Conservation (phyloP, 2,113 vertebrate species). For the Boulengeromyrus knoepffleri region DNA sequence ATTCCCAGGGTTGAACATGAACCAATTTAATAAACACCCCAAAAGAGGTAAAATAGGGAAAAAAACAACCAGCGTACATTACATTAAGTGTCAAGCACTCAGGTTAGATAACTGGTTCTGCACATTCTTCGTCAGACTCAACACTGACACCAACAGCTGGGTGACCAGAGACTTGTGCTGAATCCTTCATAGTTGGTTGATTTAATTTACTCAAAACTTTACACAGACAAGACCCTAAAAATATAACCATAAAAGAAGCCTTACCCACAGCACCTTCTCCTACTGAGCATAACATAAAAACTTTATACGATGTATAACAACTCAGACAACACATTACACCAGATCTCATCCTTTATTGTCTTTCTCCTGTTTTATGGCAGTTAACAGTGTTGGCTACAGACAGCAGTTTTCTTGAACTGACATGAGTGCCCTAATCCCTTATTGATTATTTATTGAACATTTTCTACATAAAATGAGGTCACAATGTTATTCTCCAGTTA, state of each 20-base stretch:
- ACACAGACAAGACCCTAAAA: not conserved
- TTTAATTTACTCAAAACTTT: not conserved
- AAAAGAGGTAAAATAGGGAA: not conserved
- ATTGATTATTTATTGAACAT: not conserved
- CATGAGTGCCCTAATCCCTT: not conserved
- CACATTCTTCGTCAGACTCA: not conserved
- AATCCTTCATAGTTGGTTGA: not conserved
- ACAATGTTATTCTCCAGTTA: not conserved
- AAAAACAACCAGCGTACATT: not conserved
- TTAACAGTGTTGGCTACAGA: not conserved
- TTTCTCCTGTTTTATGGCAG: not conserved
- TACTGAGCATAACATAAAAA: not conserved
- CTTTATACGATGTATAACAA: not conserved
- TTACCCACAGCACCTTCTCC: not conserved
- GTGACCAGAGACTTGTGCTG: not conserved
- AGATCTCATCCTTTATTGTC: not conserved
- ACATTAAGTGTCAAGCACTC: not conserved
- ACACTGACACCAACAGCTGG: not conserved
- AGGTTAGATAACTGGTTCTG: not conserved
- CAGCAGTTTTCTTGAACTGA: not conserved
- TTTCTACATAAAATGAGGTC: not conserved
- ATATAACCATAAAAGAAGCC: not conserved
- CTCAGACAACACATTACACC: not conserved
- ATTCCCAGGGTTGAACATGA: not conserved
- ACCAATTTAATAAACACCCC: not conserved